Evolutionary conservation across 2,113 vertebrate genomes (phyloP).

Genomic region (Nibea albiflora): DNA sequence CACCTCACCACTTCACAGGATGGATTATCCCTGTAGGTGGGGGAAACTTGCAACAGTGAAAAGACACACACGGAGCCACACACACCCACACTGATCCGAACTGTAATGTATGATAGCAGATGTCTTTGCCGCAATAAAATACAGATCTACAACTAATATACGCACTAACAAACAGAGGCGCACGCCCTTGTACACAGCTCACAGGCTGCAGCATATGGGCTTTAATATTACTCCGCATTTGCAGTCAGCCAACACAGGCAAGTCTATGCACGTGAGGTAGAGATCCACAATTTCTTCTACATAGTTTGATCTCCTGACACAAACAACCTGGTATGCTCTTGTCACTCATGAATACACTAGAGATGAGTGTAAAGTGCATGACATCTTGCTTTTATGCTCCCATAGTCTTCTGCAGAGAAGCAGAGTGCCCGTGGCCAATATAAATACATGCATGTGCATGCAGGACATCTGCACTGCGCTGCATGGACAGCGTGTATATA

Average conservation of each 20-base stretch:
- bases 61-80: conserved; percentile 24
- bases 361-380: conserved; percentile 21
- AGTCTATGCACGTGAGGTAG: conserved; percentile 48
- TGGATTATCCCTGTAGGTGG: conserved; percentile 80
- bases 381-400: conserved; percentile 30
- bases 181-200: conserved; percentile 3
- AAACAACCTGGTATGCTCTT: conserved; percentile 38
- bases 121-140: conserved; percentile 37
- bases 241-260: conserved; percentile 44
- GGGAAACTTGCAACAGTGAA: conserved; percentile 70
- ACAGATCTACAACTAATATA: conserved; percentile 44
- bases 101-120: conserved; percentile 37
- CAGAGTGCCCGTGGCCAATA: not conserved
- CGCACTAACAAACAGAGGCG: conserved; percentile 26
- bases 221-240: conserved; percentile 42
- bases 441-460: not conserved
- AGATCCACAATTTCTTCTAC: conserved; percentile 31
- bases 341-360: conserved; percentile 39
- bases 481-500: conserved; percentile 1
- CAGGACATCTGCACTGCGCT: conserved; percentile 1
- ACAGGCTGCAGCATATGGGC: conserved; percentile 14
- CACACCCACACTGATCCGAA: conserved; percentile 23
- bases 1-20: conserved; percentile 78
- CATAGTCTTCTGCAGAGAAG: conserved; percentile 6
- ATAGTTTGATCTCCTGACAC: conserved; percentile 47